Conservation (phyloP, 2,797 vertebrate genomes). For the Malurus splendens region DNA sequence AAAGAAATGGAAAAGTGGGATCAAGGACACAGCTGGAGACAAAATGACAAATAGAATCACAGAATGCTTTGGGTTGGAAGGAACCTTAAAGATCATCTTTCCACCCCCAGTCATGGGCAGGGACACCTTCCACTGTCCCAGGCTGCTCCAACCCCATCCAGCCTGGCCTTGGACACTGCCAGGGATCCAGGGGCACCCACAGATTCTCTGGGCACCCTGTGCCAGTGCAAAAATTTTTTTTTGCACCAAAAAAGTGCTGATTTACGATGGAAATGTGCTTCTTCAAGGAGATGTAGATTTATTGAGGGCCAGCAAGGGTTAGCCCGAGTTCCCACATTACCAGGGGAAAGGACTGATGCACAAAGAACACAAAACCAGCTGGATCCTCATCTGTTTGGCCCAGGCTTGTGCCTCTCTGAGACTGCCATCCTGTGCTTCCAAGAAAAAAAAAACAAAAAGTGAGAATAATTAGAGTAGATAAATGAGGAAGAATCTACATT, state of each 20-base stretch:
- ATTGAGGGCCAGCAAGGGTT: not conserved
- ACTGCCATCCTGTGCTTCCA: not conserved
- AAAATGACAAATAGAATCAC: not conserved
- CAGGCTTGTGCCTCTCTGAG: not conserved
- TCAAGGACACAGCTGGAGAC: not conserved
- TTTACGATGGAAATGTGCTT: not conserved
- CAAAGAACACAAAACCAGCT: not conserved
- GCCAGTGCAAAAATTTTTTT: not conserved
- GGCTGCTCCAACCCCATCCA: not conserved
- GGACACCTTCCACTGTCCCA: too few relatives aligned
- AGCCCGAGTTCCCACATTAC: not conserved
- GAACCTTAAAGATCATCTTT: too few relatives aligned
- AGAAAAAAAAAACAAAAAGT: not conserved
- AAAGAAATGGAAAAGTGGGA: not conserved
- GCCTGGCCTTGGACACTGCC: fast-evolving
- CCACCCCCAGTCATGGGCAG: too few relatives aligned
- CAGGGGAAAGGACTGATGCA: fast-evolving
- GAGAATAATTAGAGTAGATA: not conserved
- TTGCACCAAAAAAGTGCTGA: not conserved
- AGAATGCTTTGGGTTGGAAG: too few relatives aligned
- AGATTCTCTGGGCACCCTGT: fast-evolving
- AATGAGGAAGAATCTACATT: not conserved
- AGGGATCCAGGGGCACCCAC: not conserved
- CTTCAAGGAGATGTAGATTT: fast-evolving
- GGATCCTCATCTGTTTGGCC: not conserved